phyloP scores from a whole-genome alignment of 2,797 vertebrate genomes.

The Mareca strepera region DNA sequence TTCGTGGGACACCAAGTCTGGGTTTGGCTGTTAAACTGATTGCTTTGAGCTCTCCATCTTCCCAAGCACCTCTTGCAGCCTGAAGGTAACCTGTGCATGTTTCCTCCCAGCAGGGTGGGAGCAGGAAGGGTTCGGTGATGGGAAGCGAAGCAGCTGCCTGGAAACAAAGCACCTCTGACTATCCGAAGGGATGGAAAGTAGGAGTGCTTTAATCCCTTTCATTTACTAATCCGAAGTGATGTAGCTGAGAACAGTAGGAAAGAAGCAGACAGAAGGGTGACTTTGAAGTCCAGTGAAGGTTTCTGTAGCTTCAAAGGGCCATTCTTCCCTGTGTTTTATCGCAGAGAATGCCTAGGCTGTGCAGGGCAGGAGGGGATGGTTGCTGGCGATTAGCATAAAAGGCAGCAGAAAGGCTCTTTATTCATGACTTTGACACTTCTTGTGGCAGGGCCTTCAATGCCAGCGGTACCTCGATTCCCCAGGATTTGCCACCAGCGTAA shows the following conservation, averaged over 20 bases:
- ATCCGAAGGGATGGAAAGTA: neutral
- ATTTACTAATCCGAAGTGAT: conserved; percentile 47
- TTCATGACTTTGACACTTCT: conserved; percentile 40
- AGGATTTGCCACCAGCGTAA: neutral
- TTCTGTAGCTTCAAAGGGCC: conserved; percentile 47
- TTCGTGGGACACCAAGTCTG: neutral
- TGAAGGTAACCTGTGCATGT: rapidly evolving
- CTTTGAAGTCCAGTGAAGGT: conserved; percentile 42
- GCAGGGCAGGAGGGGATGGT: neutral
- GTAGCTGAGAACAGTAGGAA: conserved; percentile 29
- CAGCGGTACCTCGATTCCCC: rapidly evolving
- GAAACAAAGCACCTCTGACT: conserved; percentile 23
- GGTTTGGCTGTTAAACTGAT: neutral
- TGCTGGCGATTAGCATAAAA: neutral
- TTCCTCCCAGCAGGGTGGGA: neutral
- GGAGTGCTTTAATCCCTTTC: conserved; percentile 50
- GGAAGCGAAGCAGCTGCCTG: conserved; percentile 14
- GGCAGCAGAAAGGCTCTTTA: neutral
- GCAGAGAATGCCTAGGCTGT: neutral
- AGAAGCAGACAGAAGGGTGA: neutral
- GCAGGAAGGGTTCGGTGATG: neutral
- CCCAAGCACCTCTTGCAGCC: neutral
- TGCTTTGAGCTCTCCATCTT: neutral
- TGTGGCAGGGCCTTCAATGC: neutral
- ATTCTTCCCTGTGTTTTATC: neutral